Evolutionary conservation across 92 coral and sea anemone species (phyloP).

Genomic region (Umimayanthus kanabou): DNA sequence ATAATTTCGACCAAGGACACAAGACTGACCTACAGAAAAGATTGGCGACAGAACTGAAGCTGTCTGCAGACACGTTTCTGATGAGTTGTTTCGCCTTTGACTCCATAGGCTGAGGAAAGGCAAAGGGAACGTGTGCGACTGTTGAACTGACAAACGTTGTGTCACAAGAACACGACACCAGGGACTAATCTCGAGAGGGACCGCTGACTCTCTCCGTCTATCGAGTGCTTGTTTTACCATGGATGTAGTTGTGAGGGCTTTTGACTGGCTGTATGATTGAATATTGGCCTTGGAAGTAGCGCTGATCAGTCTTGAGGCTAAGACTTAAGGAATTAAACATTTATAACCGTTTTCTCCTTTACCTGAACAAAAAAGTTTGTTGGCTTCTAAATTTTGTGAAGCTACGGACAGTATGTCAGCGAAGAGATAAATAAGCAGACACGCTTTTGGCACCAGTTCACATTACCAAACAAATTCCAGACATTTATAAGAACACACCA

Average conservation of each 20-base stretch:
- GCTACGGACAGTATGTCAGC: not conserved
- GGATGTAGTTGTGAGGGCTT: not conserved
- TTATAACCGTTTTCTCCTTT: not conserved
- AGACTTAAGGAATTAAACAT: not conserved
- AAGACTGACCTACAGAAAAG: not conserved
- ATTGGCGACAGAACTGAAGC: not conserved
- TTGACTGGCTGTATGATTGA: not conserved
- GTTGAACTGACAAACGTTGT: not conserved
- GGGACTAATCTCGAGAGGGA: constrained; percentile 9
- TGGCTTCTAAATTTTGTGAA: not conserved
- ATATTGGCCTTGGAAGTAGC: not conserved
- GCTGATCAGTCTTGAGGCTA: not conserved
- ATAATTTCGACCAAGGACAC: not conserved
- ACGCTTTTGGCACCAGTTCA: no score
- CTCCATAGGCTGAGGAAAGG: constrained; percentile 67
- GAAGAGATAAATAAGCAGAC: not conserved
- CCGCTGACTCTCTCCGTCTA: constrained; percentile 17
- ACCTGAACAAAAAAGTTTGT: no score
- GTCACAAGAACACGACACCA: constrained; percentile 25
- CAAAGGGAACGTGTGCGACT: constrained; percentile 30
- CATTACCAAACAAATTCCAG: no score
- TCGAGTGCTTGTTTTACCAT: constrained; percentile 56
- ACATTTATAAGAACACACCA: constrained; percentile 5
- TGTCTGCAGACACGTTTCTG: constrained; percentile 43
- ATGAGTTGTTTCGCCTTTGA: constrained; percentile 55